Evolutionary conservation across 2,113 vertebrate species (phyloP).

Genomic region (Strix uralensis): DNA sequence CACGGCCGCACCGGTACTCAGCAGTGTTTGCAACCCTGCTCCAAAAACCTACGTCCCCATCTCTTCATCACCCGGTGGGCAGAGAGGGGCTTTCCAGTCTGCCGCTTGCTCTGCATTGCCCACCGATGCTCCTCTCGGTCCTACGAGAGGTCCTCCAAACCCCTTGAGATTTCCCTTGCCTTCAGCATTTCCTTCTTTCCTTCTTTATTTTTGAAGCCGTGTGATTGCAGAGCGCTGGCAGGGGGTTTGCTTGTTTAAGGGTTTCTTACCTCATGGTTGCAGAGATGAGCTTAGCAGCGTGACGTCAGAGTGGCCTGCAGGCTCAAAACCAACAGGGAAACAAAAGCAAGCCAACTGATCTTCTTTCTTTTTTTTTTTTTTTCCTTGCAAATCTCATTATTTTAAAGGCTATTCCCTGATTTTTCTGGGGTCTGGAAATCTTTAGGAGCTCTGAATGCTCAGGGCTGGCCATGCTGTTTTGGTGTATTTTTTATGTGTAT

Average conservation of each 20-base stretch:
- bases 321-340: neutral
- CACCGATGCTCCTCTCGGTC: neutral
- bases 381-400: neutral
- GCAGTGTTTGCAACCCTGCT: neutral
- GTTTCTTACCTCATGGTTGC: neutral
- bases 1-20: accelerated
- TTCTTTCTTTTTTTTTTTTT: neutral
- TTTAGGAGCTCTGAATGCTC: neutral
- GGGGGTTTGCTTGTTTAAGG: neutral
- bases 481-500: neutral
- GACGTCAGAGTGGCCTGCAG: neutral
- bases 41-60: neutral
- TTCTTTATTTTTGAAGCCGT: neutral
- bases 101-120: accelerated
- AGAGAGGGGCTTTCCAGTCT: neutral
- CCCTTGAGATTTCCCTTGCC: neutral
- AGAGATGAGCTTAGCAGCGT: neutral
- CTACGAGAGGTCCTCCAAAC: neutral
- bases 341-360: neutral
- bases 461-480: neutral
- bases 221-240: neutral
- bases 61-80: accelerated
- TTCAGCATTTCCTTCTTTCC: neutral
- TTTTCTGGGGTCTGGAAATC: neutral
- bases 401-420: neutral